These are phyloP conservation scores for Hippocampus kuda DNA, from an alignment of 2,797 vertebrate genomes.

Conservation along the genomic window DNA sequence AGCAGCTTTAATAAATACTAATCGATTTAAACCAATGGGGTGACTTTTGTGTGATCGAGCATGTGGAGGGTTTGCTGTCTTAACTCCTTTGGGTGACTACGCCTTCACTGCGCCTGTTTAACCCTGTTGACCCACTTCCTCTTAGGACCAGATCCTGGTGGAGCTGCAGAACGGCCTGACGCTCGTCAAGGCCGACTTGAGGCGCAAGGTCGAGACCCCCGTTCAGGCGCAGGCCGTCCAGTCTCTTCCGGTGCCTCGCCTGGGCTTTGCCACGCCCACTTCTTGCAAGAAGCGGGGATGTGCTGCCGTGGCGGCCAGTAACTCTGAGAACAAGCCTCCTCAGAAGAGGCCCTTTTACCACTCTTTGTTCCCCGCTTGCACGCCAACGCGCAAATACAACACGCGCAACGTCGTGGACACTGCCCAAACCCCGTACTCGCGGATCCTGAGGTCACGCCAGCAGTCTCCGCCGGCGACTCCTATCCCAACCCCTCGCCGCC, in stretches of 20 bases:
- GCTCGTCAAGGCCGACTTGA: constrained; percentile 85
- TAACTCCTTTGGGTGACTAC: not conserved
- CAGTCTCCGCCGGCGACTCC: constrained; percentile 60
- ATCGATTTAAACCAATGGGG: constrained; percentile 21
- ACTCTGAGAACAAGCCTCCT: constrained; percentile 77
- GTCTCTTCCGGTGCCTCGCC: constrained; percentile 18
- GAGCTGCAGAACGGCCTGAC: constrained; percentile 90
- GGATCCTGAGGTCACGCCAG: constrained; percentile 70
- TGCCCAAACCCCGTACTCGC: constrained; percentile 60
- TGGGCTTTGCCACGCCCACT: constrained; percentile 10
- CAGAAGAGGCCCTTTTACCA: constrained; percentile 71
- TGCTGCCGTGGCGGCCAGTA: constrained; percentile 16
- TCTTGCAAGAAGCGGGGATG: constrained; percentile 77
- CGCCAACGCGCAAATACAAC: constrained; percentile 40
- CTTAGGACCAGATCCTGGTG: constrained; percentile 83
- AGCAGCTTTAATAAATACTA: constrained; percentile 36
- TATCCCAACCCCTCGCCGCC: constrained; percentile 23
- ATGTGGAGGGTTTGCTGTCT: constrained; percentile 17
- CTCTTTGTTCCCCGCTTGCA: constrained; percentile 44
- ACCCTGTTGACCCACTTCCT: constrained; percentile 16
- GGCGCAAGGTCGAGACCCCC: constrained; percentile 77
- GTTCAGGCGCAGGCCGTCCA: constrained; percentile 63
- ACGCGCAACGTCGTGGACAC: constrained; percentile 13
- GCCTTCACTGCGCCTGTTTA: constrained; percentile 7
- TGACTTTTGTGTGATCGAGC: constrained; percentile 20